These are phyloP conservation scores for Setophaga kirtlandii DNA, from an alignment of 2,113 vertebrate species.

Conservation along the genomic window DNA sequence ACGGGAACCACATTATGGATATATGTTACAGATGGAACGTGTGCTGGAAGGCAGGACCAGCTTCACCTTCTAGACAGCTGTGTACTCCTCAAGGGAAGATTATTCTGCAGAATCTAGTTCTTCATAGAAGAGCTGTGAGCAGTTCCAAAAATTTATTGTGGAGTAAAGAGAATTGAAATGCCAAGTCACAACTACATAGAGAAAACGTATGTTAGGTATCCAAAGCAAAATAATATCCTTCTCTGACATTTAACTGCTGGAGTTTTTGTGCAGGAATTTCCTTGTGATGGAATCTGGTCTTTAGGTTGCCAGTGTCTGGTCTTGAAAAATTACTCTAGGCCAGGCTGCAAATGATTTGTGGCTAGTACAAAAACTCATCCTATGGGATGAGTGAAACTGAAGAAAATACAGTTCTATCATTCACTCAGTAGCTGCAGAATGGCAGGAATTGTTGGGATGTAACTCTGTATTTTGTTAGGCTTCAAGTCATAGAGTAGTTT, in stretches of 20 bases:
- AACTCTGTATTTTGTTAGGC: not conserved
- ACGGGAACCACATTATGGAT: not conserved
- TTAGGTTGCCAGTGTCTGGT: not conserved
- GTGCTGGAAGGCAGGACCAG: not conserved
- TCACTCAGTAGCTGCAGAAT: not conserved
- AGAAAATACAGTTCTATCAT: not conserved
- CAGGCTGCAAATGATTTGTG: not conserved
- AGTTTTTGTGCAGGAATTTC: not conserved
- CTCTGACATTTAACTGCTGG: not conserved
- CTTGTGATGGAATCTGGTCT: not conserved
- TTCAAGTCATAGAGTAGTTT: not conserved
- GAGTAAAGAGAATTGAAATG: not conserved
- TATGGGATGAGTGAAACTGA: not conserved
- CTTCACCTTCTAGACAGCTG: not conserved
- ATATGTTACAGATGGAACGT: not conserved
- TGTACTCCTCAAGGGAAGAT: not conserved
- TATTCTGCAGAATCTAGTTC: not conserved
- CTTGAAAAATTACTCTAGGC: not conserved
- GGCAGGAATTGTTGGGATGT: not conserved
- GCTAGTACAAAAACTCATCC: not conserved
- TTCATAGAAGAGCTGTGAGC: not conserved
- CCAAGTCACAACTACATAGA: not conserved
- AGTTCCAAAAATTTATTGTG: not conserved
- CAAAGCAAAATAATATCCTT: not conserved
- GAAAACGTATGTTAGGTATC: not conserved